phyloP scores from a whole-genome alignment of 2,113 vertebrate species.

The Vulpes lagopus region DNA sequence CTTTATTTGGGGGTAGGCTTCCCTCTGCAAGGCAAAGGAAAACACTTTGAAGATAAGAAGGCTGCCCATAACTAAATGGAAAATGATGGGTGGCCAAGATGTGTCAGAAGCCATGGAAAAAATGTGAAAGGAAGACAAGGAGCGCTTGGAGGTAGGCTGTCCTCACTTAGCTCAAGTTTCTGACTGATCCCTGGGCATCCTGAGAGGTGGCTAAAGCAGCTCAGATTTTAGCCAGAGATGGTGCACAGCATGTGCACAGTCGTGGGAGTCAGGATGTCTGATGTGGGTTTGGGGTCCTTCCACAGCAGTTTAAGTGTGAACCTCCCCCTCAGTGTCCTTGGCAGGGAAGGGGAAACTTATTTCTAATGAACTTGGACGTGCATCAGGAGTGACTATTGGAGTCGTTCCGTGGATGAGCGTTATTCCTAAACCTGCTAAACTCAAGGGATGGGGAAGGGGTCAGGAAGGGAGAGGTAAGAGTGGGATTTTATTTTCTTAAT shows the following conservation, averaged over 20 bases:
- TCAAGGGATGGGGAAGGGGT: not conserved
- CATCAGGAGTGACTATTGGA: not conserved
- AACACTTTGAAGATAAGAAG: slow-evolving; percentile 78
- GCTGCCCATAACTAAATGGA: slow-evolving; percentile 67
- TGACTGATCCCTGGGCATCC: not conserved
- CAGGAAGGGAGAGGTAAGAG: not conserved
- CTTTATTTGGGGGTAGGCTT: slow-evolving; percentile 43
- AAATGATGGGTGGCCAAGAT: slow-evolving; percentile 71
- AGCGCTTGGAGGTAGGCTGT: slow-evolving; percentile 54
- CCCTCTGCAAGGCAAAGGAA: slow-evolving; percentile 7
- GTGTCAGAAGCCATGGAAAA: slow-evolving; percentile 18
- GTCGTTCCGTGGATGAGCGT: not conserved
- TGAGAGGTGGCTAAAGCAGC: not conserved
- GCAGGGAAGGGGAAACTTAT: not conserved
- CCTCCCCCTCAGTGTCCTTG: not conserved
- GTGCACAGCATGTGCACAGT: not conserved
- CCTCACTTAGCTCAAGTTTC: slow-evolving; percentile 59
- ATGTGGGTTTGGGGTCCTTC: slow-evolving; percentile 37
- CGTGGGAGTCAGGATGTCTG: slow-evolving; percentile 6
- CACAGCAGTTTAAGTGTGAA: not conserved
- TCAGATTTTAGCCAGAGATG: not conserved
- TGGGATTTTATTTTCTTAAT: not conserved
- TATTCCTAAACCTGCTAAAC: not conserved
- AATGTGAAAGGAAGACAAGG: not conserved
- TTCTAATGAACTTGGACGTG: slow-evolving; percentile 20